Conservation (phyloP, 2,888 invertebrate genomes). For the Brachynemurus nebulosus region DNA sequence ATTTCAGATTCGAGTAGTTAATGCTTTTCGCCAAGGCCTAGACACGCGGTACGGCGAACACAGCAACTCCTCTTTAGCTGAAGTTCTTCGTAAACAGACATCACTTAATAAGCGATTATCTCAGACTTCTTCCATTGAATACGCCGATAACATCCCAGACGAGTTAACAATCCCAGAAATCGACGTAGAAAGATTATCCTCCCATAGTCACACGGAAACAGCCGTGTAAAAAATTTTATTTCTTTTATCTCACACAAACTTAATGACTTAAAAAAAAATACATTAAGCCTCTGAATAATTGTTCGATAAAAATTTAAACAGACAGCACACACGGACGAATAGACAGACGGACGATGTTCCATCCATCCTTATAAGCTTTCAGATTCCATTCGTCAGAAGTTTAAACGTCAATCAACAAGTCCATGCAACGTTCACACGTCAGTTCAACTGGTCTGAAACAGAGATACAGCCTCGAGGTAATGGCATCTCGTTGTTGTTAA, state of each 20-base stretch:
- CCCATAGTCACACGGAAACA: constrained; percentile 89
- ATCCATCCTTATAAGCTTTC: neutral
- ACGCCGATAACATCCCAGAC: constrained; percentile 77
- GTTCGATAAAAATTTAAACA: neutral
- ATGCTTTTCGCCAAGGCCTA: constrained; percentile 99
- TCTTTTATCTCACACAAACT: neutral
- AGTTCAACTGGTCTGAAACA: neutral
- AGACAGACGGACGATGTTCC: neutral
- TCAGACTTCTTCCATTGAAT: constrained; percentile 84
- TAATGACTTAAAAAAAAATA: neutral
- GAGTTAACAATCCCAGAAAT: constrained; percentile 82
- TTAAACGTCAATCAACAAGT: no score
- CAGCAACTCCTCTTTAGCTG: constrained; percentile 83
- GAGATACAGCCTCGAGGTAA: no score
- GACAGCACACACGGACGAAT: neutral
- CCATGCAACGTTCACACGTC: neutral
- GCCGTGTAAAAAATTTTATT: constrained; percentile 52
- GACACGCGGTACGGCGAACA: constrained; percentile 88
- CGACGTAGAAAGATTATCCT: constrained; percentile 83
- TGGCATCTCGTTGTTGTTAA: no score
- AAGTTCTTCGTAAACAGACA: constrained; percentile 87
- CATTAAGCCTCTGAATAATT: no score
- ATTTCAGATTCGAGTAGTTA: constrained; percentile 98
- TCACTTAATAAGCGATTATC: constrained; percentile 84
- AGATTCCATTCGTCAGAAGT: no score